Percentiles rank a stretch among this genome's conserved stretches.
These are phyloP conservation scores for Struthio camelus DNA, from an alignment of 2,113 vertebrate species.

Conservation along the genomic window DNA sequence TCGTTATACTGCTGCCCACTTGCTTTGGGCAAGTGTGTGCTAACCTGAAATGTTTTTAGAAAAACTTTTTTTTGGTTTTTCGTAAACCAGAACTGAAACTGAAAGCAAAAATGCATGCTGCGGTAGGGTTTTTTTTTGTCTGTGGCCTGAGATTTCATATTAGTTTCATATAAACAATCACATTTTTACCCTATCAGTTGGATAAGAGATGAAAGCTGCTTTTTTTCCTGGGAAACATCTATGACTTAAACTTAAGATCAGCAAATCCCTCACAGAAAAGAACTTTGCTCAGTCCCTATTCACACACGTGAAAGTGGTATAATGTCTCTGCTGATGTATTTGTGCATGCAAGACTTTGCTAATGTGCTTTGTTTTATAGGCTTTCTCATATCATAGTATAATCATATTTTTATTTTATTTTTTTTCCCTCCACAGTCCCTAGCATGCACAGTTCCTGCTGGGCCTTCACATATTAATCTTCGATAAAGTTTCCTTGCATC, in stretches of 20 bases:
- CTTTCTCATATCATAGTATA: not conserved
- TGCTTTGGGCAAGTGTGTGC: not conserved
- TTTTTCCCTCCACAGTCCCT: not conserved
- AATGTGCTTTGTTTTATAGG: conserved; percentile 43
- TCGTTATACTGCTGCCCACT: not conserved
- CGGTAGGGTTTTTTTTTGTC: not conserved
- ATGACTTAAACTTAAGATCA: not conserved
- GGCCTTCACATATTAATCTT: conserved; percentile 42
- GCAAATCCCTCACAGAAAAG: not conserved
- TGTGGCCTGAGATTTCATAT: not conserved
- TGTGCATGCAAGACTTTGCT: conserved; percentile 43
- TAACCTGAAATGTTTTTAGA: not conserved
- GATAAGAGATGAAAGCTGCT: not conserved
- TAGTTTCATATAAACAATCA: not conserved
- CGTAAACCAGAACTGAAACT: no score
- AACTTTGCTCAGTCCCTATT: conserved; percentile 14
- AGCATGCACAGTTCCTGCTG: conserved; percentile 42
- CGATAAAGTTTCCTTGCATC: not conserved
- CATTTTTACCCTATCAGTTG: not conserved
- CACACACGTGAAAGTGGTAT: not conserved
- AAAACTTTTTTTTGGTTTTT: not conserved
- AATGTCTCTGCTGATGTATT: conserved; percentile 9
- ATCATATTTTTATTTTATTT: conserved; percentile 36
- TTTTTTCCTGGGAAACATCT: not conserved
- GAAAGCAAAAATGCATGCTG: not conserved